Base-by-base conservation (phyloP, 2,888 invertebrate genomes). In the Lasioglossum vierecki region DNA sequence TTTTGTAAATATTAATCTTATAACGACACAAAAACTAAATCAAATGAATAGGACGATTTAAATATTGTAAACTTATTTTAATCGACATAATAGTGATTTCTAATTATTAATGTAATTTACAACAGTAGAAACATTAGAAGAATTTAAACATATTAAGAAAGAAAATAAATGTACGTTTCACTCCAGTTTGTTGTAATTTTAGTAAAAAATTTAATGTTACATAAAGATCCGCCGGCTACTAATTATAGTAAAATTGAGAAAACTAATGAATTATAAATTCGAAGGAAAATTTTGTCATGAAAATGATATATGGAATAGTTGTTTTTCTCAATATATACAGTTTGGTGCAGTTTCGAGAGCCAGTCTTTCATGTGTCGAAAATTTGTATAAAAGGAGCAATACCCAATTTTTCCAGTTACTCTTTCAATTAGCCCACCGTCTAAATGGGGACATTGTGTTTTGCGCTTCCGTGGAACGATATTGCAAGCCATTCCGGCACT, bases 401-500 rank as follows among this genome's bases (percentile, higher is more conserved):
- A 22, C 22, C 22, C 8, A 39, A 68, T 68, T 35, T 39, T 39
- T 68, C 9, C 35, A 22, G 39, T 18, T 68, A 39, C 9, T 22
- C 11, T 68, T 68, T 39, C 68, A 68, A 68, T 68, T 68, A 39
- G 39, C 68, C 22, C 68, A 22, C 9, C 39, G 35, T 39, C 68
- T 39, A 39, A 68, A 68, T 18, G 22, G 39, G 39, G 22, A 68
- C 39, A 39, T 22, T 22, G 68, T 39, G 68, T 84, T 88, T 89
- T 77, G 68, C 77, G 73, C 77, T 71, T 49, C 49, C 75, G 53
- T n/a, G 63, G 30, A 79, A 44, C 72, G 84, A 75, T 77, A 85
- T 89, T 84, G 76, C 79, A 78, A 76, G 79, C 66, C 46, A n/a
- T 26, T 68, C 39, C 57, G 71, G 35, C 68, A 68, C 83, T 85